Conservation (phyloP, 2,888 invertebrate genomes). For the Bimastos eiseni region DNA sequence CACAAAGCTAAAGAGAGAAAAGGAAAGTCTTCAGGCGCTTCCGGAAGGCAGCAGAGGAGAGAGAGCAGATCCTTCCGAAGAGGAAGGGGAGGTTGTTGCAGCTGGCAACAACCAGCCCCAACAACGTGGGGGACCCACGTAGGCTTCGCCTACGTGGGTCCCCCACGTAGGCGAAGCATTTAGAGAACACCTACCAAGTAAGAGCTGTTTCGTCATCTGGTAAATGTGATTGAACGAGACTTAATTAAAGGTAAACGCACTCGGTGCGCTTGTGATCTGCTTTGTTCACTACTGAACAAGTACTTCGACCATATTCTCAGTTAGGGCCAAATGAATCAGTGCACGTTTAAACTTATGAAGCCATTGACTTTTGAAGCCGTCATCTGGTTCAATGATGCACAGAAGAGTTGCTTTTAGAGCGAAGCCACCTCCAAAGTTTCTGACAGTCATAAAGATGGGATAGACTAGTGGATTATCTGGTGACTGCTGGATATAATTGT, state of each 20-base stretch:
- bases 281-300: background rate
- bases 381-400: background rate
- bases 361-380: background rate
- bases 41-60: too few species aligned
- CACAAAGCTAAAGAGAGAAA: too few species aligned
- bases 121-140: too few species aligned
- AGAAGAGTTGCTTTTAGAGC: too few species aligned
- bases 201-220: too few species aligned
- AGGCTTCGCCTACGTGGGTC: too few species aligned
- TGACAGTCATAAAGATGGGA: background rate
- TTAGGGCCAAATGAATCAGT: background rate
- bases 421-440: background rate
- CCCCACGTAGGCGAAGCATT: too few species aligned
- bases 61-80: too few species aligned
- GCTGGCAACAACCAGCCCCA: too few species aligned
- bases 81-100: too few species aligned
- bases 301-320: background rate
- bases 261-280: background rate
- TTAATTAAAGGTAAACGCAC: background rate
- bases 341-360: background rate
- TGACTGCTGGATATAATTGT: background rate
- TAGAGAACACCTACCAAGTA: too few species aligned
- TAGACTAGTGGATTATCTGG: background rate
- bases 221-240: background rate
- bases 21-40: too few species aligned